Conservation (phyloP, 2,888 invertebrate genomes). For the Rotaria socialis region DNA sequence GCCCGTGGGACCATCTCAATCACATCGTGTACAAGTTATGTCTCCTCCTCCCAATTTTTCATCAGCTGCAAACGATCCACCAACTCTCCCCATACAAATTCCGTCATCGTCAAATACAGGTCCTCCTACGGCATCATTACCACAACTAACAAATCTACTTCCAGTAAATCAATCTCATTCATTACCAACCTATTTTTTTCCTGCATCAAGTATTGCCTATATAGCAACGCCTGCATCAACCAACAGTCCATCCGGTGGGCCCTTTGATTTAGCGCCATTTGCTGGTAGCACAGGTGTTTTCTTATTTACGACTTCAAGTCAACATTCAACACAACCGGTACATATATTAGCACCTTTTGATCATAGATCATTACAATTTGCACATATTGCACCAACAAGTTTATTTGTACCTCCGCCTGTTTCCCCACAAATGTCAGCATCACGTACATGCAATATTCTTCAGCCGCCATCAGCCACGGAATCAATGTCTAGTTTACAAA, state of each 20-base stretch:
- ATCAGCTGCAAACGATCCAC: neutral
- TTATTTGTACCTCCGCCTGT: neutral
- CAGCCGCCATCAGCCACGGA: neutral
- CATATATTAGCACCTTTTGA: neutral
- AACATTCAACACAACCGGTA: neutral
- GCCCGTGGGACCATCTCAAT: neutral
- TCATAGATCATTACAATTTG: neutral
- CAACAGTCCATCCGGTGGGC: neutral
- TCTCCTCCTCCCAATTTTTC: neutral
- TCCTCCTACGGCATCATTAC: neutral
- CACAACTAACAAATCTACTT: neutral
- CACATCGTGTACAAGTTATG: neutral
- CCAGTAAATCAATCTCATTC: neutral
- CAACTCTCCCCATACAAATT: slow-evolving; percentile 26
- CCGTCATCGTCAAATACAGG: neutral
- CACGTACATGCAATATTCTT: slow-evolving; percentile 4
- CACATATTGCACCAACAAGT: neutral
- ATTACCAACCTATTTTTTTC: slow-evolving; percentile 22
- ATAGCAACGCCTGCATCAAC: neutral
- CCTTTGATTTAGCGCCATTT: neutral
- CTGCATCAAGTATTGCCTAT: neutral
- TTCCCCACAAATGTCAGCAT: neutral
- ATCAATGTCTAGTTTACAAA: neutral
- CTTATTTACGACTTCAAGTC: neutral
- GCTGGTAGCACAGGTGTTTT: neutral